Conservation (phyloP, 1,140 invertebrate species). For the Dryas iulia region DNA sequence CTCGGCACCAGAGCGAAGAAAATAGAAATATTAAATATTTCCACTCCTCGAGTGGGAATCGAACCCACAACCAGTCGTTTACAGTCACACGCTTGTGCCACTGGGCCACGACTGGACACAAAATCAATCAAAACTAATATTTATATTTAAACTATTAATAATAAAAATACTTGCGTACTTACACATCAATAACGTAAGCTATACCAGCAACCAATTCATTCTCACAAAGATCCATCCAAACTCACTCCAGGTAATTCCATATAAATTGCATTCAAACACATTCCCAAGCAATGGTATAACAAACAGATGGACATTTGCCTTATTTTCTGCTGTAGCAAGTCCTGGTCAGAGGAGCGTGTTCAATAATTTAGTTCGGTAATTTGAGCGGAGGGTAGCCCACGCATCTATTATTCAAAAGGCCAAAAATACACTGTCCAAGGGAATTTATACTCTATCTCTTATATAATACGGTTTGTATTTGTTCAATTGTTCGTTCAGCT, state of each 20-base stretch:
- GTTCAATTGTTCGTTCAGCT: background rate
- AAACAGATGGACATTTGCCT: background rate
- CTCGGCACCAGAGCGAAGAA: too few relatives aligned
- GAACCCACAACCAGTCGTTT: too few relatives aligned
- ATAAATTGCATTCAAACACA: background rate
- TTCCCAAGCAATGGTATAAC: background rate
- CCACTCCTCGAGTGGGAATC: too few relatives aligned
- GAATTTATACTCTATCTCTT: slow-evolving; percentile 14
- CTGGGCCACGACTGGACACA: too few relatives aligned
- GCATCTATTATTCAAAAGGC: slow-evolving; percentile 34
- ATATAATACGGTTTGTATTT: slow-evolving; percentile 31
- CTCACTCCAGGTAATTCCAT: background rate
- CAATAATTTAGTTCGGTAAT: slow-evolving; percentile 39
- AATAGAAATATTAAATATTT: too few relatives aligned
- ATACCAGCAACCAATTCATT: too few relatives aligned
- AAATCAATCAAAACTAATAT: too few relatives aligned
- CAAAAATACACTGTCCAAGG: slow-evolving; percentile 5
- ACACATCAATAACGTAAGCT: too few relatives aligned
- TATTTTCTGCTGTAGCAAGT: background rate
- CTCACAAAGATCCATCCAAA: background rate
- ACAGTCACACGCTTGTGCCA: too few relatives aligned
- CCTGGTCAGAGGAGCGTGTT: slow-evolving; percentile 26
- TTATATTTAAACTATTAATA: too few relatives aligned
- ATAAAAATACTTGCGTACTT: too few relatives aligned
- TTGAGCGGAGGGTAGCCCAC: slow-evolving; percentile 30